Percentiles rank a stretch among this genome's conserved stretches.
phyloP scores from a whole-genome alignment of 2,888 invertebrate species.

The Polydesmus complanatus region DNA sequence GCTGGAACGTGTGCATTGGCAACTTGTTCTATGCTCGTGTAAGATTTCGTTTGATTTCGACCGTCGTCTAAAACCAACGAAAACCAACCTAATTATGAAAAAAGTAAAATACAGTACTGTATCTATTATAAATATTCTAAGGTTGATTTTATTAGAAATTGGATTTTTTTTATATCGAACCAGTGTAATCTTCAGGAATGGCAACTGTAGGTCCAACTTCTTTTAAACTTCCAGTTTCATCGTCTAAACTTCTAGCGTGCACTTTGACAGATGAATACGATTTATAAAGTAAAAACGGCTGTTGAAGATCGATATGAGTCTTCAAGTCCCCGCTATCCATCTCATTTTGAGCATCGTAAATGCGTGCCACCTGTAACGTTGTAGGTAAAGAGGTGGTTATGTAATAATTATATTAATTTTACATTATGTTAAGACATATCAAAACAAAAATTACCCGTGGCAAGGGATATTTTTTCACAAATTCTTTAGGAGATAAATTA shows the following conservation, averaged over 20 bases:
- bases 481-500: conserved; percentile 15
- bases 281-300: conserved; percentile 18
- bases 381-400: not conserved
- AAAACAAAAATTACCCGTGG: conserved; percentile 7
- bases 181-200: conserved; percentile 19
- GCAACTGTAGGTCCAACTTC: conserved; percentile 19
- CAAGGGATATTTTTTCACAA: conserved; percentile 15
- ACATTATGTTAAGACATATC: not conserved
- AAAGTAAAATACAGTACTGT: conserved; percentile 11
- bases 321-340: conserved; percentile 4
- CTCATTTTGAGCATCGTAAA: conserved; percentile 15
- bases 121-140: no score
- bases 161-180: no score
- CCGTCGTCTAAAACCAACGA: conserved; percentile 33
- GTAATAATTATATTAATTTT: no score
- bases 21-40: conserved; percentile 28
- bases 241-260: conserved; percentile 17
- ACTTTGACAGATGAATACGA: conserved; percentile 19
- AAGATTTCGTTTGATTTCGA: conserved; percentile 44
- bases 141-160: no score
- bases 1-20: conserved; percentile 51
- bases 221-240: conserved; percentile 3
- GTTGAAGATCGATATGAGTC: conserved; percentile 16
- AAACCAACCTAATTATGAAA: conserved; percentile 24
- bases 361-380: conserved; percentile 17